Evolutionary conservation across 2,113 vertebrate species (phyloP), one percentile per base, ranked within the genome.

Genomic region (Pygathrix nemaeus): DNA sequence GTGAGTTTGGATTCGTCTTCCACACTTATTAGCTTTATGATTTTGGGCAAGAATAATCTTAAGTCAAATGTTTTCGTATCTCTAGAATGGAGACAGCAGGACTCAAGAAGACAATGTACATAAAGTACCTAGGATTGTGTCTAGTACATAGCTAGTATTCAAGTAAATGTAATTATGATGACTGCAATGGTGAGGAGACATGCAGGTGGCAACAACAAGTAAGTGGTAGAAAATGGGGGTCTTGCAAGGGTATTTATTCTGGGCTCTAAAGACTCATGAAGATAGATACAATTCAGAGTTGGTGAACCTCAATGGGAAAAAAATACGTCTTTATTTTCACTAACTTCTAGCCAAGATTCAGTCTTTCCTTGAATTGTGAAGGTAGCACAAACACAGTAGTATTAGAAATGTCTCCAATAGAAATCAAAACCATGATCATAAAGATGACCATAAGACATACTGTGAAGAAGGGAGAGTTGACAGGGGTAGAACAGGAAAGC

Each of bases 361-460:
- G 43, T 76, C 25, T 76, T 76, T 76, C 43, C 27, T 76, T 76
- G 6, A 76, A 18, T 48, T 76, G 43, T 30, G 73, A 85, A 70
- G 21, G 14, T 1, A 48, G 18, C 20, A 95, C 61, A 80, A 93
- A 23, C 12, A 87, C 6, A 64, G 52, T 43, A 55, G 43, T 45
- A 86, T 35, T 21, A 79, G 59, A 76, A 61, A 43, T 59, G 40
- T 86, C 27, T 86, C 23, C n/a, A 83, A 52, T 0, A 81, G 72
- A 94, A 84, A 89, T 92, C 21, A 97, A 93, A 88, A 85, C 27
- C 32, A 27, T 48, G 48, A 55, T 84, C 43, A 93, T 12, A 43
- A 96, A 81, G 57, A 96, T 57, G 72, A 48, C 30, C 50, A 93
- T 17, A 88, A 12, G 16, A 35, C 9, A 38, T 35, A 80, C 16